Conservation (phyloP, 2,113 vertebrate genomes). For the Apus apus region DNA sequence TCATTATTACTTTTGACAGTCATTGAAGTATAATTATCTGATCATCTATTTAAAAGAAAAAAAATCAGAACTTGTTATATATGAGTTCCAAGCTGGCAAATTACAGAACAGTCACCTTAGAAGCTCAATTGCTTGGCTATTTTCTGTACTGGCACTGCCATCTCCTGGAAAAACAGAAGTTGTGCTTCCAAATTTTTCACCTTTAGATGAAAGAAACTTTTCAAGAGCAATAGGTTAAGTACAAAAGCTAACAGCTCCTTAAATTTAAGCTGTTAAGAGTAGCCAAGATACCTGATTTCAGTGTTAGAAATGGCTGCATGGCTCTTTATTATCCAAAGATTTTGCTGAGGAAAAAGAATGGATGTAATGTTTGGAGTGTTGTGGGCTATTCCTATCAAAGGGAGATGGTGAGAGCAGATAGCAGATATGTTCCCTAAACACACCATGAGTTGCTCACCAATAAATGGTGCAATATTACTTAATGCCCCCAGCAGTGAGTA, state of each 20-base stretch:
- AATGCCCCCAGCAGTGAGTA: neutral
- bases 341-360: neutral
- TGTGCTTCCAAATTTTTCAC: constrained; percentile 1
- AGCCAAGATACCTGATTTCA: neutral
- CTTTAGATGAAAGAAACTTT: constrained; percentile 30
- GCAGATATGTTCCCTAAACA: too few relatives aligned
- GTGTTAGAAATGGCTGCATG: neutral
- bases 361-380: neutral
- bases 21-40: constrained; percentile 71
- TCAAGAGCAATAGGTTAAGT: neutral
- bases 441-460: neutral
- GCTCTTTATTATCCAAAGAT: neutral
- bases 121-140: neutral
- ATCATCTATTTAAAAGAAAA: constrained; percentile 24
- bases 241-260: neutral
- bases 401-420: neutral
- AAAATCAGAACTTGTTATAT: constrained; percentile 54
- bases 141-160: constrained; percentile 71
- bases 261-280: neutral
- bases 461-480: neutral
- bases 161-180: constrained; percentile 58
- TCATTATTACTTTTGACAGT: constrained; percentile 72
- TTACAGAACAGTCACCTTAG: constrained; percentile 38
- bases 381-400: neutral
- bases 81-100: constrained; percentile 36